These are phyloP conservation scores for Anser brachyrhynchus DNA, from an alignment of 2,113 vertebrate species.

Conservation along the genomic window DNA sequence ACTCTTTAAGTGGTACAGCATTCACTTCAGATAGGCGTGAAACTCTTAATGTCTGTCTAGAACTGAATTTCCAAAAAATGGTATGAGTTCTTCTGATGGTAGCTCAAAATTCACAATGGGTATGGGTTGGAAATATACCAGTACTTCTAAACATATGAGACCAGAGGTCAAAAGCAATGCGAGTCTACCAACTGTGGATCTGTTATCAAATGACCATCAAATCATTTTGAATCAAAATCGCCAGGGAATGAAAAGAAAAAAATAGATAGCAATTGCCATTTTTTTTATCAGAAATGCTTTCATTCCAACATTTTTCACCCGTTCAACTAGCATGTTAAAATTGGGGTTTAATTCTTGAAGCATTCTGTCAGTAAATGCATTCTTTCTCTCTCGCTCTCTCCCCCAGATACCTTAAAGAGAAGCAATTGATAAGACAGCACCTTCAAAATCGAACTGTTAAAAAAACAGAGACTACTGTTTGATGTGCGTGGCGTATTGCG, in stretches of 20 bases:
- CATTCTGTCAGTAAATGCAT: not conserved
- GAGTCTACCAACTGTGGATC: not conserved
- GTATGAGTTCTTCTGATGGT: not conserved
- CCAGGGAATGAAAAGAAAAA: not conserved
- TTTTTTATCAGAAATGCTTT: not conserved
- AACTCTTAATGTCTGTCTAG: not conserved
- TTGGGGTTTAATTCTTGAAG: not conserved
- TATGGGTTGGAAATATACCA: rapidly evolving
- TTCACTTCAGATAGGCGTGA: not conserved
- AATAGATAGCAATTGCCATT: not conserved
- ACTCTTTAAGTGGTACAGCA: rapidly evolving
- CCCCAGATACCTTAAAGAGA: conserved; percentile 82
- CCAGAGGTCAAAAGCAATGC: not conserved
- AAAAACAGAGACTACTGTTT: conserved; percentile 88
- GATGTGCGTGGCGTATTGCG: not conserved
- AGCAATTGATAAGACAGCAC: conserved; percentile 74
- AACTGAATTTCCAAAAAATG: not conserved
- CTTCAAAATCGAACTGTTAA: conserved; percentile 70
- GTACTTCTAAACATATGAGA: not conserved
- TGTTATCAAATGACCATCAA: not conserved
- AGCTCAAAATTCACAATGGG: not conserved
- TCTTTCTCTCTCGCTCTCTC: not conserved
- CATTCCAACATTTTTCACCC: rapidly evolving
- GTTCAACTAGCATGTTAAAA: rapidly evolving
- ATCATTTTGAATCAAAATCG: not conserved